phyloP scores from a whole-genome alignment of 2,888 invertebrate species.

The Nephrotoma flavescens region DNA sequence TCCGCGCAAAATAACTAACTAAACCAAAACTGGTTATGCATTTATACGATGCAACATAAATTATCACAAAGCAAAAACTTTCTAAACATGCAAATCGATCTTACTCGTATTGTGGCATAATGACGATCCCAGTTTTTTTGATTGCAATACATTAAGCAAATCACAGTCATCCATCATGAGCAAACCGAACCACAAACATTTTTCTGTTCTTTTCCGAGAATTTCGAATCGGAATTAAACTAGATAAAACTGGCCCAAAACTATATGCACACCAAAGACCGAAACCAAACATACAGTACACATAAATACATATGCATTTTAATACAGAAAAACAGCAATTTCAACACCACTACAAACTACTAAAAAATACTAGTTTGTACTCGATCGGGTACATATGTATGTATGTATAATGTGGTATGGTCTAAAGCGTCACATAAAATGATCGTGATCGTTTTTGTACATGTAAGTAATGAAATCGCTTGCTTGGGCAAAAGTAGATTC shows the following conservation, averaged over 20 bases:
- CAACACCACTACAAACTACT: neutral
- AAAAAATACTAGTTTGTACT: neutral
- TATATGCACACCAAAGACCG: neutral
- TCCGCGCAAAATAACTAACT: too few relatives aligned
- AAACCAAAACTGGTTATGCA: too few relatives aligned
- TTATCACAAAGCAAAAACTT: too few relatives aligned
- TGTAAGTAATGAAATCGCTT: neutral
- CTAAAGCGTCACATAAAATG: neutral
- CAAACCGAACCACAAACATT: too few relatives aligned
- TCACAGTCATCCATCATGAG: too few relatives aligned
- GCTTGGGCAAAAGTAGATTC: neutral
- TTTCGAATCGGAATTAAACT: neutral
- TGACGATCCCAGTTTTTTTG: too few relatives aligned
- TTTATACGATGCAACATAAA: too few relatives aligned
- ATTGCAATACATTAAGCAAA: too few relatives aligned
- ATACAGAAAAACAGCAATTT: neutral
- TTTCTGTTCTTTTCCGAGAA: neutral
- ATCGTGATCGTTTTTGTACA: neutral
- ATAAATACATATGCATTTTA: neutral
- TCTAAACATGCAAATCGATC: too few relatives aligned
- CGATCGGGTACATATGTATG: neutral
- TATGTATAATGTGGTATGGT: neutral
- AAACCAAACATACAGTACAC: neutral
- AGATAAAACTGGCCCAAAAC: neutral
- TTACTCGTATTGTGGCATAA: too few relatives aligned